Percentiles rank a stretch among this genome's conserved stretches.
Conservation (phyloP, 1,140 invertebrate species). For the Aplysia californica region DNA sequence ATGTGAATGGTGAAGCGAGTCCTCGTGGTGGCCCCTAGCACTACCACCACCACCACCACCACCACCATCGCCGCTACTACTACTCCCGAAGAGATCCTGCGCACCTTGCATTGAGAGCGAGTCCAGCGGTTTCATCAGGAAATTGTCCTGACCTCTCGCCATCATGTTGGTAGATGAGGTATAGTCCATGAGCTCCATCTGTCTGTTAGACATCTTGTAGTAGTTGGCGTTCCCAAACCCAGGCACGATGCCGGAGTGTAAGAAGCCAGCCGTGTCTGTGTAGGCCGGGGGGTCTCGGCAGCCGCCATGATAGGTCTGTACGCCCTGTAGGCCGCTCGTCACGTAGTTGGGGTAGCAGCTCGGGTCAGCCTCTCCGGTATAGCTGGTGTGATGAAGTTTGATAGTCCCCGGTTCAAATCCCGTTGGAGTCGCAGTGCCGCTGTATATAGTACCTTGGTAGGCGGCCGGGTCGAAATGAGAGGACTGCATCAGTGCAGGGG, state of each 20-base stretch:
- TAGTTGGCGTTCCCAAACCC: not conserved
- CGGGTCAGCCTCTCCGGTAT: not conserved
- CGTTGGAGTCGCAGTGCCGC: not conserved
- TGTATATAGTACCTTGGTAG: not conserved
- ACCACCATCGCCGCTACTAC: not conserved
- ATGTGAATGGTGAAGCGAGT: not conserved
- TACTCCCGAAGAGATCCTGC: not conserved
- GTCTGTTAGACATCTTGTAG: conserved; percentile 14
- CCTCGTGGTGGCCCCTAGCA: not conserved
- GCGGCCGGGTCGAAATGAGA: not conserved
- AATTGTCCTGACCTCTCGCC: not conserved
- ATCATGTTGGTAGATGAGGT: not conserved
- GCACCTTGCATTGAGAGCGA: not conserved
- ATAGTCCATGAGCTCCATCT: not conserved
- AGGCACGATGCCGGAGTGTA: not conserved
- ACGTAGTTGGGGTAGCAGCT: not conserved
- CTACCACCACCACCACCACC: not conserved
- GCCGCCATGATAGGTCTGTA: not conserved
- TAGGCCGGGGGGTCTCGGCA: conserved; percentile 7
- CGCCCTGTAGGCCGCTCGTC: not conserved
- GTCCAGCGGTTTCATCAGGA: conserved; percentile 10
- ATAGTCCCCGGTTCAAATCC: not conserved
- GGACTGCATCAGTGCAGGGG: not conserved
- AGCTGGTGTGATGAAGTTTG: not conserved
- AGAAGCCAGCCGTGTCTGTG: not conserved